These are phyloP conservation scores for Ormyrus pomaceus DNA, from an alignment of 2,888 invertebrate species.

Conservation along the genomic window DNA sequence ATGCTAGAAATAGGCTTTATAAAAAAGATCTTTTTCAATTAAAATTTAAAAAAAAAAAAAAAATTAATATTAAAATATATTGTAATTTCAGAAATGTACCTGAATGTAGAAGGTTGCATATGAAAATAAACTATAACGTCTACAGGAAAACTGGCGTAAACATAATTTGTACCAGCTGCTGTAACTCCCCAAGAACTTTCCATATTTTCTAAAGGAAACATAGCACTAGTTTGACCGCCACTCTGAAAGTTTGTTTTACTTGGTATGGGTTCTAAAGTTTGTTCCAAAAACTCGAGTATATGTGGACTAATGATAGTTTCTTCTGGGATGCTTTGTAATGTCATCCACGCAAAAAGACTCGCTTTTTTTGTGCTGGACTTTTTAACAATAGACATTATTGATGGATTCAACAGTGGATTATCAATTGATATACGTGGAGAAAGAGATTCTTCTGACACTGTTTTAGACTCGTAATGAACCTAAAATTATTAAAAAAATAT, in stretches of 20 bases:
- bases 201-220: slow-evolving; percentile 68
- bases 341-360: slow-evolving; percentile 95
- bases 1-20: not conserved
- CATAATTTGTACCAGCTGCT: slow-evolving; percentile 78
- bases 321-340: slow-evolving; percentile 96
- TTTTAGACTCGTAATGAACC: slow-evolving; percentile 90
- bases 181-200: slow-evolving; percentile 73
- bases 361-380: slow-evolving; percentile 89
- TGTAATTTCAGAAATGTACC: slow-evolving; percentile 58
- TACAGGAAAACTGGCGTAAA: slow-evolving; percentile 96
- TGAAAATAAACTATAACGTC: slow-evolving; percentile 99
- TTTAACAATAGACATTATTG: slow-evolving; percentile 68
- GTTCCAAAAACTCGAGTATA: slow-evolving; percentile 97
- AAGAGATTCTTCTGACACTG: slow-evolving; percentile 80
- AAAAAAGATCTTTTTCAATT: not conserved
- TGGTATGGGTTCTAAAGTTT: slow-evolving; percentile 96
- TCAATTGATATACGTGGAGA: slow-evolving; percentile 75
- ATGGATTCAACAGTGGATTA: slow-evolving; percentile 68
- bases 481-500: slow-evolving; percentile 63
- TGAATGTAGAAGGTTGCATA: slow-evolving; percentile 97
- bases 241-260: slow-evolving; percentile 77
- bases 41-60: not conserved
- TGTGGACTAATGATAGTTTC: slow-evolving; percentile 98
- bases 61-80: slow-evolving; percentile 20
- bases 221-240: slow-evolving; percentile 65